Evolutionary conservation across 2,797 vertebrate genomes (phyloP).

Genomic region (Remorina albescens): DNA sequence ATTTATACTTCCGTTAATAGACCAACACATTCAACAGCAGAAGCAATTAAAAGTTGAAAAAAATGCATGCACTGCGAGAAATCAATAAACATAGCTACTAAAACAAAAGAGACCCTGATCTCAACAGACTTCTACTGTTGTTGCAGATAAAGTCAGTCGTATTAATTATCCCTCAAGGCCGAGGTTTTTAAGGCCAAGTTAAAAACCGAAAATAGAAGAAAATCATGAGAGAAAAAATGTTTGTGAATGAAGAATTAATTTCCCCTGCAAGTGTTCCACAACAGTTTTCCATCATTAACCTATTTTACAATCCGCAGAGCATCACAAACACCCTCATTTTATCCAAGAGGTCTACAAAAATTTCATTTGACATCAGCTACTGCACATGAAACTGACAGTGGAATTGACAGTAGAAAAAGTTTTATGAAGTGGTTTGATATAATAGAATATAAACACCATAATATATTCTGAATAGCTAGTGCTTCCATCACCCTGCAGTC

Average conservation of each 20-base stretch:
- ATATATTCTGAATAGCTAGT: not conserved
- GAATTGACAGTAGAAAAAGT: not conserved
- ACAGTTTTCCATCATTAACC: constrained; percentile 21
- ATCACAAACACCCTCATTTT: not conserved
- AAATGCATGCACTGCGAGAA: not conserved
- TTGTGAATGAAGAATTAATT: constrained; percentile 14
- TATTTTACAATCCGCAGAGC: constrained; percentile 17
- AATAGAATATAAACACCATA: constrained; percentile 16
- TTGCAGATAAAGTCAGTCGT: not conserved
- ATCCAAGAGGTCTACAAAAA: constrained; percentile 10
- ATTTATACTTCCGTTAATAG: constrained; percentile 12
- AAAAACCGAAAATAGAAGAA: not conserved
- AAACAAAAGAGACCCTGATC: not conserved
- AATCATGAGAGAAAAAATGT: not conserved
- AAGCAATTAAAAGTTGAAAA: not conserved
- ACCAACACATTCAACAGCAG: not conserved
- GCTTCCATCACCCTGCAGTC: constrained; percentile 4
- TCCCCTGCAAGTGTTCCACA: not conserved
- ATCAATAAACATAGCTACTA: not conserved
- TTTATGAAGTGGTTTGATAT: not conserved
- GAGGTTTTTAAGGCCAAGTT: not conserved
- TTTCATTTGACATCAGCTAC: constrained; percentile 12
- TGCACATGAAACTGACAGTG: not conserved
- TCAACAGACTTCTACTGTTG: not conserved
- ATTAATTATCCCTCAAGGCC: not conserved